These are phyloP conservation scores for Girardinichthys multiradiatus DNA, from an alignment of 2,113 vertebrate species.

Conservation along the genomic window DNA sequence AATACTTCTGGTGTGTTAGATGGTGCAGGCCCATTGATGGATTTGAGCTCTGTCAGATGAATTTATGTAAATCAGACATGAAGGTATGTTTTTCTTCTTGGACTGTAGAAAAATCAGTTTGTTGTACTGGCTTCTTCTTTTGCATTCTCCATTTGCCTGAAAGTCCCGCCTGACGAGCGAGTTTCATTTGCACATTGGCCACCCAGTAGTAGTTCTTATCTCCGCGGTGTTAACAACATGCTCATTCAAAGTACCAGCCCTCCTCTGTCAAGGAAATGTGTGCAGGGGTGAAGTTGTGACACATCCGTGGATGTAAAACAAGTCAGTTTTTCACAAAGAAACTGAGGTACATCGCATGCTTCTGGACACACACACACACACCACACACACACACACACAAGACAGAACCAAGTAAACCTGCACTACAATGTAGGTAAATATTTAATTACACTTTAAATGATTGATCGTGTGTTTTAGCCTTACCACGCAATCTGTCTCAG, in stretches of 20 bases:
- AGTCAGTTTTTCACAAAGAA: not conserved
- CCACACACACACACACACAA: not conserved
- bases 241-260: constrained; percentile 11
- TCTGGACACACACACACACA: not conserved
- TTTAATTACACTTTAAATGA: not conserved
- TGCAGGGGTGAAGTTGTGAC: not conserved
- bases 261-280: not conserved
- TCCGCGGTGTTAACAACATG: not conserved
- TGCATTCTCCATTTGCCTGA: constrained; percentile 4
- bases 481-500: too few species aligned
- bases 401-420: not conserved
- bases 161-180: not conserved
- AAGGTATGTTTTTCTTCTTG: not conserved
- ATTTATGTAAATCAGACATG: not conserved
- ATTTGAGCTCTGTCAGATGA: not conserved
- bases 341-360: not conserved
- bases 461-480: not conserved
- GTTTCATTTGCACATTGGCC: not conserved
- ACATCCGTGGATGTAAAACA: not conserved
- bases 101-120: constrained; percentile 1
- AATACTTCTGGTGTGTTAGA: not conserved
- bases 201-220: constrained; percentile 17
- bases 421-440: not conserved
- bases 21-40: too few species aligned
- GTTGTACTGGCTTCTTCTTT: constrained; percentile 9